Percentiles rank a stretch among this genome's conserved stretches.
Evolutionary conservation across 2,113 vertebrate genomes (phyloP).

Genomic region (Athene noctua): DNA sequence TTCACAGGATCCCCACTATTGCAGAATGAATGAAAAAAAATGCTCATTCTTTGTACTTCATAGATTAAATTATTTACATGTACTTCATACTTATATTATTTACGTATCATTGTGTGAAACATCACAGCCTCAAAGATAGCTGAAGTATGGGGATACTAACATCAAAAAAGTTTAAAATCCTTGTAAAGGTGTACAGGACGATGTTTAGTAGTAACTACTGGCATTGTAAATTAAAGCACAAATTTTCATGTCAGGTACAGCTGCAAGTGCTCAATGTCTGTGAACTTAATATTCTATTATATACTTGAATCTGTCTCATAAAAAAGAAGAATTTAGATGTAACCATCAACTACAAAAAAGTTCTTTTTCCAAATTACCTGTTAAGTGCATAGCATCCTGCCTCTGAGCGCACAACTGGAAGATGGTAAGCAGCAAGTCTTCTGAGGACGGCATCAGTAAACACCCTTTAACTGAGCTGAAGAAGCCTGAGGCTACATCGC

Average conservation of each 20-base stretch:
- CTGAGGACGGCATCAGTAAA: constrained; percentile 84
- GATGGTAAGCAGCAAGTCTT: constrained; percentile 90
- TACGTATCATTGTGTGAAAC: neutral
- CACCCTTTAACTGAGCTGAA: constrained; percentile 89
- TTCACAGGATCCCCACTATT: neutral
- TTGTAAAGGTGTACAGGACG: neutral
- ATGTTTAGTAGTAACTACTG: neutral
- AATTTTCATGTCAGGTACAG: neutral
- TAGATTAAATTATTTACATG: neutral
- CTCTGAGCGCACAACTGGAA: constrained; percentile 91
- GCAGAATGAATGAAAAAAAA: neutral
- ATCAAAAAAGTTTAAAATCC: neutral
- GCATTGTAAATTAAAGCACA: neutral
- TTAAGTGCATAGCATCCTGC: constrained; percentile 78
- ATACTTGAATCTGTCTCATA: neutral
- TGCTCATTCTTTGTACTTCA: neutral
- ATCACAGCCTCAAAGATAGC: neutral
- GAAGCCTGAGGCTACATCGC: constrained; percentile 90
- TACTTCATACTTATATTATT: neutral
- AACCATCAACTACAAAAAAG: neutral
- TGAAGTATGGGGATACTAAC: neutral
- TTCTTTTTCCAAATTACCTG: constrained; percentile 73
- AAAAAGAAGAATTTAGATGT: neutral
- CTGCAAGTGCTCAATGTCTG: neutral
- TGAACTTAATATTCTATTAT: neutral